Conservation (phyloP, 92 coral and sea anemone species). For the Epizoanthus ramosus region DNA sequence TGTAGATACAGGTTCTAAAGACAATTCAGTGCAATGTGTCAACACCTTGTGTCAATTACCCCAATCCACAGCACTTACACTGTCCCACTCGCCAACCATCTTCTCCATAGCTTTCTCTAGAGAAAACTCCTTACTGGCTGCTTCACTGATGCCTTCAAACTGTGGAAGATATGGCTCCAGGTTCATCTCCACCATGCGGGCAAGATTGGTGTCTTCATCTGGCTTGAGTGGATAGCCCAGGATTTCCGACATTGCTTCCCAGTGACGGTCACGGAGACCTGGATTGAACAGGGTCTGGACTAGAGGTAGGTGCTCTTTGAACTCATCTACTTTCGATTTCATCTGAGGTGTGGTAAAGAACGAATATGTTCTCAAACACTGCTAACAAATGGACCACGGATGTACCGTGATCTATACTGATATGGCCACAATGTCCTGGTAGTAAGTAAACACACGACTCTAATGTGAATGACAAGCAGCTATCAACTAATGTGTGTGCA, state of each 20-base stretch:
- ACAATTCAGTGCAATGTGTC: neutral
- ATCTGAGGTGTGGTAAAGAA: constrained; percentile 51
- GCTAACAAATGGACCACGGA: neutral
- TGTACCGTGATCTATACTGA: too few species aligned
- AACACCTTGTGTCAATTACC: neutral
- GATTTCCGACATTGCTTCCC: constrained; percentile 94
- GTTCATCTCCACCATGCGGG: constrained; percentile 99
- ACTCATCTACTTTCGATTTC: constrained; percentile 98
- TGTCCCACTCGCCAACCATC: constrained; percentile 99
- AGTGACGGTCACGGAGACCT: constrained; percentile 98
- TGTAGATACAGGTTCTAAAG: neutral
- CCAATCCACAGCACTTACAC: constrained; percentile 51
- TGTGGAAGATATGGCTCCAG: constrained; percentile 93
- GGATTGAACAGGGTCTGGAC: constrained; percentile 98
- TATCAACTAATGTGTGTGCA: too few species aligned
- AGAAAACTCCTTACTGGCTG: constrained; percentile 99
- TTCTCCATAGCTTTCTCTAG: constrained; percentile 99
- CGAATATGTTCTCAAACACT: constrained; percentile 4
- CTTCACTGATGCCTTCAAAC: constrained; percentile 98
- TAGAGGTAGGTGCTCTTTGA: constrained; percentile 93
- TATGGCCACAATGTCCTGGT: too few species aligned
- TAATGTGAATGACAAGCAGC: too few species aligned
- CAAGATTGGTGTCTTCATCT: constrained; percentile 94
- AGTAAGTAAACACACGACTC: too few species aligned
- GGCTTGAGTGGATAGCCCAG: constrained; percentile 94